Evolutionary conservation across 2,797 vertebrate species (phyloP), one percentile per base, ranked within the genome.

Genomic region (Acrossocheilus wenchowensis): DNA sequence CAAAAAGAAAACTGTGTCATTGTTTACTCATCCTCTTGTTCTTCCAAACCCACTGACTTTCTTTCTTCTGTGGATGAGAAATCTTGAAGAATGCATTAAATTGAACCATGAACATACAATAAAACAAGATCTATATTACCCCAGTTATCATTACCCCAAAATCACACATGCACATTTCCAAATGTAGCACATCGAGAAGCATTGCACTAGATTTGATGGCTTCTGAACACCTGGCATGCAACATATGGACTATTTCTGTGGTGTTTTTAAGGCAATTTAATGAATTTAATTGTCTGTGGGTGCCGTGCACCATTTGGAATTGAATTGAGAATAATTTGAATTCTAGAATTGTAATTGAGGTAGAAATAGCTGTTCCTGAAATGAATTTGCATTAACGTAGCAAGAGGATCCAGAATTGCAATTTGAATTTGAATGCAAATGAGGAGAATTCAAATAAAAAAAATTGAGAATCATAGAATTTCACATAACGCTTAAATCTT

Each of bases 21-120:
- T n/a, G 14, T 78, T 78, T 78, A 41, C 77, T 78, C 77, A 60
- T 60, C 52, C 77, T 41, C 54, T 60, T 78, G 75, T 78, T 57
- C 34, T 41, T 81, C 23, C 12, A 71, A 81, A 71, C 45, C 30
- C 21, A 6, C 9, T 54, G 64, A n/a, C 45, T 68, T 66, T 50
- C 30, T 69, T 69, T 21, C 17, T 81, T 64, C 26, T 3, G 14
- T 36, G 30, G 43, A 81, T 21, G 34, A 68, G 7, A 43, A 60
- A 78, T 45, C 23, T 45, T 73, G 26, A 75, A 72, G 69, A 77
- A 77, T 72, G 75, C 36, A 10, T 78, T 57, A 4, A 23, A 54
- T 26, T 52, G 26, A 21, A 12, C 4, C 23, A 14, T 14, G 23
- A 41, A 45, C n/a, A 17, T 14, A n/a, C 11, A 26, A 26, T 60